Base-by-base conservation (phyloP, 37 sponge, comb jelly and placozoan species). In the Haliclona indistincta region DNA sequence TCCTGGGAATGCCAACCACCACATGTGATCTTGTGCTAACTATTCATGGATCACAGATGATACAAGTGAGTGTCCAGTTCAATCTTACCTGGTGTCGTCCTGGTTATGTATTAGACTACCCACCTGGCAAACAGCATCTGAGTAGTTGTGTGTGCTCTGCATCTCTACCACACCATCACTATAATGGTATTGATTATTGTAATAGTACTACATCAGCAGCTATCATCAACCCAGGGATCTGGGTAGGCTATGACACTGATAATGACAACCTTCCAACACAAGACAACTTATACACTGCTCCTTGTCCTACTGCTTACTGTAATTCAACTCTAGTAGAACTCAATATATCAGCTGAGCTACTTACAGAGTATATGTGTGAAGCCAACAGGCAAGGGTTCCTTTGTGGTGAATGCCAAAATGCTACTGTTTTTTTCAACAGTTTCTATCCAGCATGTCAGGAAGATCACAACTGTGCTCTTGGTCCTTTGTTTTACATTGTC, bases 181-280 rank as follows among this genome's bases (percentile, higher is more conserved):
- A 72, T 47, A 3, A 6, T 1, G 73, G 73, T 10, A 54, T 72
- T 20, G 33, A 37, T 3, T 28, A 17, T 0, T 72, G 73, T 54
- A 60, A 58, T 25, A 53, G 20, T n/a, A 38, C 60, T n/a, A 47
- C 32, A n/a, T 54, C 49, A 26, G 37, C 35, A n/a, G 73, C 73
- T 23, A 41, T 61, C 43, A 11, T 82, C 11, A 56, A 22, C 3
- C 74, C 37, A n/a, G 74, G 75, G 29, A 65, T 37, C 55, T 82
- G 82, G 82, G 67, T 56, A 29, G 82, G 82, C 19, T 74, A 67
- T 35, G n/a, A n/a, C n/a, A n/a, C n/a, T n/a, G n/a, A n/a, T n/a
- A n/a, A n/a, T n/a, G 34, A 67, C n/a, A 68, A 38, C 10, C 35
- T 25, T 7, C 38, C 64, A 1, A 38, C 10, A 23, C 22, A 56